Evolutionary conservation across 2,888 invertebrate species (phyloP).

Genomic region (Lasioglossum figueresi): DNA sequence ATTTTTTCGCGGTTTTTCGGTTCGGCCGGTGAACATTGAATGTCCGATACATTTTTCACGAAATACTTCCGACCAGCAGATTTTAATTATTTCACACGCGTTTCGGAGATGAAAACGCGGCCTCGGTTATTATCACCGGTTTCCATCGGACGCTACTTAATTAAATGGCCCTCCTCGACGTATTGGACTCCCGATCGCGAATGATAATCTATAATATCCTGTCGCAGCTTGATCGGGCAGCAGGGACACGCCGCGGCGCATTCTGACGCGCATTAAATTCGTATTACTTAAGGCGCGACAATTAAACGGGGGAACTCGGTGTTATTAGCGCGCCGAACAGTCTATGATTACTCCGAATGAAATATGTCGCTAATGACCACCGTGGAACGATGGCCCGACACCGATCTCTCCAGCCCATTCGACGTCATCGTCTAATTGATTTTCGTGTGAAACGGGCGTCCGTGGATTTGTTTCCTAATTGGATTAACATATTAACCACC

Average conservation of each 20-base stretch:
- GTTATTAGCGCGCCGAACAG: slow-evolving; percentile 21
- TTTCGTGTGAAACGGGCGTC: background rate
- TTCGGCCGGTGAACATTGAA: slow-evolving; percentile 10
- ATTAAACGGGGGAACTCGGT: slow-evolving; percentile 18
- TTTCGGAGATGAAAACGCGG: background rate
- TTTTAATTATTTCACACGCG: background rate
- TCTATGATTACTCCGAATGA: slow-evolving; percentile 10
- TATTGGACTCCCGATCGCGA: slow-evolving; percentile 21
- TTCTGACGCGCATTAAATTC: slow-evolving; percentile 38
- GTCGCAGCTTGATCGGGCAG: slow-evolving; percentile 32
- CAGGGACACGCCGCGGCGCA: slow-evolving; percentile 18
- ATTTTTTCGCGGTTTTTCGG: background rate
- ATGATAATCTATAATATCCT: slow-evolving; percentile 47
- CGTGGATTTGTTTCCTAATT: slow-evolving; percentile 14
- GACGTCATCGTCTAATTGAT: slow-evolving; percentile 12
- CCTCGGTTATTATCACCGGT: slow-evolving; percentile 9
- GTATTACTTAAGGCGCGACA: slow-evolving; percentile 41
- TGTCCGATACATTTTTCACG: slow-evolving; percentile 11
- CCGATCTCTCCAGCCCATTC: background rate
- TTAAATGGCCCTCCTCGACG: slow-evolving; percentile 30
- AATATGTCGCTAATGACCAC: slow-evolving; percentile 29
- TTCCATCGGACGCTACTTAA: slow-evolving; percentile 25
- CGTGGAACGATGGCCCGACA: background rate
- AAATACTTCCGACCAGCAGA: background rate
- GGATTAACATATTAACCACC: slow-evolving; percentile 8